A percentile compares a stretch with the other conserved stretches of the same genome.
These are phyloP conservation scores for Himalopsyche tibetana DNA, from an alignment of 2,888 invertebrate species.

Conservation along the genomic window DNA sequence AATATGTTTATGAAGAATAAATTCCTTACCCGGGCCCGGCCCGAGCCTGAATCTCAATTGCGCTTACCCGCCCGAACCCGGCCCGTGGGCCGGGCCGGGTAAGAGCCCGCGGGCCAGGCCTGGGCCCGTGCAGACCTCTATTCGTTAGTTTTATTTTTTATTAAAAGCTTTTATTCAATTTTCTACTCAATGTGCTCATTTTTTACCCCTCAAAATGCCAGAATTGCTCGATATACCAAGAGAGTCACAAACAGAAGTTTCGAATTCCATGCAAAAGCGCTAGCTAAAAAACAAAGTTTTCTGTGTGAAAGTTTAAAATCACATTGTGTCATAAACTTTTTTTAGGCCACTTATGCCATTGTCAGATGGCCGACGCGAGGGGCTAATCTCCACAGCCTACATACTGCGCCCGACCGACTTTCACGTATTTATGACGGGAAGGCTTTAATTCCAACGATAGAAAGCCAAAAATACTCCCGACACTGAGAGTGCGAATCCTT, in stretches of 20 bases:
- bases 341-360: slow-evolving; percentile 52
- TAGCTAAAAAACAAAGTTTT: slow-evolving; percentile 60
- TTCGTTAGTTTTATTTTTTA: no score
- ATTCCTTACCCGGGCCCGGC: no score
- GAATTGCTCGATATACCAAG: neutral
- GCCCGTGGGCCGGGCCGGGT: no score
- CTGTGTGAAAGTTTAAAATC: slow-evolving; percentile 61
- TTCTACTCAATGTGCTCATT: neutral
- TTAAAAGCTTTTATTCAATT: neutral
- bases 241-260: slow-evolving; percentile 24
- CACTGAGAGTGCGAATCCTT: slow-evolving; percentile 62
- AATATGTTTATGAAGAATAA: no score
- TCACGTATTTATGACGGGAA: slow-evolving; percentile 49
- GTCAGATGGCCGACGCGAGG: slow-evolving; percentile 38
- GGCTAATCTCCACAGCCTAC: slow-evolving; percentile 49
- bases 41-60: no score
- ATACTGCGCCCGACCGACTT: slow-evolving; percentile 41
- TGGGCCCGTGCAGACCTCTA: no score
- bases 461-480: slow-evolving; percentile 44
- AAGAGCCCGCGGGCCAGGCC: no score
- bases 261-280: neutral
- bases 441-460: slow-evolving; percentile 45
- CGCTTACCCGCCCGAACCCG: no score
- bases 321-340: slow-evolving; percentile 64
- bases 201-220: neutral